Percentiles rank a stretch among this genome's conserved stretches.
These are phyloP conservation scores for Turritopsis dohrnii DNA, from an alignment of 30 jellyfish, hydroid and myxozoan species.

Conservation along the genomic window DNA sequence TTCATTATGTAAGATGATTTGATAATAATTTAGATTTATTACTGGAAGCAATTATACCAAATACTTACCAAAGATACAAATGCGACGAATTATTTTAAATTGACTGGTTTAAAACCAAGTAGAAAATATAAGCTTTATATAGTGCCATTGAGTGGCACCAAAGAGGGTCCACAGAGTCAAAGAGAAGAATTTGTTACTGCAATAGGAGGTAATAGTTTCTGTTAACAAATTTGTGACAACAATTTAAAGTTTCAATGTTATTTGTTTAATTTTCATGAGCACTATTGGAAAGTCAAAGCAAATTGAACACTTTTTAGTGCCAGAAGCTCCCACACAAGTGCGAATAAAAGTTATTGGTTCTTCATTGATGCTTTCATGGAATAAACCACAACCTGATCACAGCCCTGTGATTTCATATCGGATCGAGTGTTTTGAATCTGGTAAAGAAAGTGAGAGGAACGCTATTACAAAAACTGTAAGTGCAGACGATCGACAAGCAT, in stretches of 20 bases:
- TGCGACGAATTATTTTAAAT: background rate
- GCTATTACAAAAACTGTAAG: background rate
- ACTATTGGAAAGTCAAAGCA: too few species aligned
- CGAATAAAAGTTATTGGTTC: conserved; percentile 1
- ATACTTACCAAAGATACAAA: background rate
- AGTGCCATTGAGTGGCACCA: conserved; percentile 4
- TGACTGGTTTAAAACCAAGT: background rate
- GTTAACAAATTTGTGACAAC: background rate
- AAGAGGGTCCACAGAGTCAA: conserved; percentile 15
- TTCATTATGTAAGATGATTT: too few species aligned
- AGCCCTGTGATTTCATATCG: background rate
- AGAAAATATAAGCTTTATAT: background rate
- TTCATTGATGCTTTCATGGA: conserved; percentile 12
- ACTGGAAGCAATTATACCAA: background rate
- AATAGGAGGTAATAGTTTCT: background rate
- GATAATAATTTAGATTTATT: too few species aligned
- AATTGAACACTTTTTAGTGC: background rate
- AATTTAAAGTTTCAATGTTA: background rate
- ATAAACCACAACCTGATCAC: background rate
- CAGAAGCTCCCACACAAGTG: conserved; percentile 18
- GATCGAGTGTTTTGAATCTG: conserved; percentile 1
- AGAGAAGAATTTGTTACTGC: background rate
- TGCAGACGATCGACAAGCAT: background rate
- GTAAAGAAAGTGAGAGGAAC: background rate
- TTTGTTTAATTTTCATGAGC: background rate